Conservation (phyloP, 2,888 invertebrate species). For the Colostygia pectinataria region DNA sequence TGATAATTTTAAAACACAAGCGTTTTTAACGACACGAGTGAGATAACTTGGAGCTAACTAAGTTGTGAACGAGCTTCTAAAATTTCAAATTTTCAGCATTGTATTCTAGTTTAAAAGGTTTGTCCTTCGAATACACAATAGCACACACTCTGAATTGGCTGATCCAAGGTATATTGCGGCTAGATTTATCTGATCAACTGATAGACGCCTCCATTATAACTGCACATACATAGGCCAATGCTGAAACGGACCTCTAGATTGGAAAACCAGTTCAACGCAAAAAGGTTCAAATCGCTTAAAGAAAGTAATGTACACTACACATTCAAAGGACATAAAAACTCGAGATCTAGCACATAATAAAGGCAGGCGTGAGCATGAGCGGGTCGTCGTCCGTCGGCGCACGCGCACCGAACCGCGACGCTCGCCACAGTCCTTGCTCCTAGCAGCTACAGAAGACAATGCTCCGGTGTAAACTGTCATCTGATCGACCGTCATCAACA, state of each 20-base stretch:
- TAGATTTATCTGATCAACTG: too few relatives aligned
- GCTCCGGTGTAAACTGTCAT: slow-evolving; percentile 45
- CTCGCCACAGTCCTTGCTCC: slow-evolving; percentile 58
- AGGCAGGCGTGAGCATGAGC: slow-evolving; percentile 33
- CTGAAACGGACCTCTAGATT: neutral
- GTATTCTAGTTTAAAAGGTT: neutral
- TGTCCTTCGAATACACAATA: slow-evolving; percentile 2
- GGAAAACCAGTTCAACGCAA: neutral
- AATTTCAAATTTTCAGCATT: slow-evolving; percentile 3
- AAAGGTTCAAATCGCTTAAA: slow-evolving; percentile 5
- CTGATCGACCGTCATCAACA: slow-evolving; percentile 34
- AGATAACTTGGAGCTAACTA: slow-evolving; percentile 11
- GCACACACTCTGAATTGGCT: neutral
- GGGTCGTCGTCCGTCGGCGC: slow-evolving; percentile 62
- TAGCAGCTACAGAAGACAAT: slow-evolving; percentile 54
- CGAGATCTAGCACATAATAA: slow-evolving; percentile 35
- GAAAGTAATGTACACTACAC: neutral
- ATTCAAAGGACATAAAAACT: slow-evolving; percentile 8
- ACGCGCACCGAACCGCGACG: slow-evolving; percentile 61
- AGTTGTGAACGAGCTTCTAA: slow-evolving; percentile 11
- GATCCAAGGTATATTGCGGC: neutral
- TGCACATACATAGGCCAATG: neutral
- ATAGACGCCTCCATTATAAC: too few relatives aligned
- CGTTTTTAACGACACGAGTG: slow-evolving; percentile 14
- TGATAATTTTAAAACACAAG: slow-evolving; percentile 17